Conservation (phyloP, 2,113 vertebrate genomes). For the Percopsis transmontana region DNA sequence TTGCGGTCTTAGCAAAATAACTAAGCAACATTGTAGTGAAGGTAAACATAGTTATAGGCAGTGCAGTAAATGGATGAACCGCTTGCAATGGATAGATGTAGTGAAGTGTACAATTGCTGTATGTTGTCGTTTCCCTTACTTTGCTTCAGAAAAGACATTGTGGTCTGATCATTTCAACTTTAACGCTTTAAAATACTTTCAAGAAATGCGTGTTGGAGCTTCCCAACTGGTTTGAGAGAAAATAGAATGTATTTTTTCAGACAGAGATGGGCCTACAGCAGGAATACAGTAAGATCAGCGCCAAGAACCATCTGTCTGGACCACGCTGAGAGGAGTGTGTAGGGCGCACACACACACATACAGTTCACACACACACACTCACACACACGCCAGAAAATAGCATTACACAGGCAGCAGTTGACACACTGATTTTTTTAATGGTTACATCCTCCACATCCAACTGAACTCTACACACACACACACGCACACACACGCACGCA, state of each 20-base stretch:
- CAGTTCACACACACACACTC: slow-evolving; percentile 6
- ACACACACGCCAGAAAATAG: slow-evolving; percentile 63
- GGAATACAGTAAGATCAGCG: slow-evolving; percentile 45
- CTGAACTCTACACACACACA: slow-evolving; percentile 9
- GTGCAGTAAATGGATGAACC: not conserved
- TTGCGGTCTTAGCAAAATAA: slow-evolving; percentile 41
- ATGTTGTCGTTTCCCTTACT: too few relatives aligned
- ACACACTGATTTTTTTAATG: slow-evolving; percentile 76
- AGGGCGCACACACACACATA: slow-evolving; percentile 28
- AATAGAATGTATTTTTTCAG: slow-evolving; percentile 29
- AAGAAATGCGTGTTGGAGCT: too few relatives aligned
- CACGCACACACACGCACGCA: slow-evolving; percentile 8
- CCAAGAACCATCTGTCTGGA: slow-evolving; percentile 67
- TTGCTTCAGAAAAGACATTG: too few relatives aligned
- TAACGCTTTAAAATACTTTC: too few relatives aligned
- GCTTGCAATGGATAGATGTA: not conserved
- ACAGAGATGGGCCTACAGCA: slow-evolving; percentile 27
- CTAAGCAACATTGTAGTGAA: not conserved
- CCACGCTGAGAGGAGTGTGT: slow-evolving; percentile 53
- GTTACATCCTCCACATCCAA: slow-evolving; percentile 76
- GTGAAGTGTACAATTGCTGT: too few relatives aligned
- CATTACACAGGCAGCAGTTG: slow-evolving; percentile 76
- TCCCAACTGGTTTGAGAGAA: not conserved
- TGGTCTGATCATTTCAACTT: too few relatives aligned
- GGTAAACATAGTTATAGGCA: not conserved